Conservation (phyloP, 2,888 invertebrate genomes). For the Perizoma affinitatum region DNA sequence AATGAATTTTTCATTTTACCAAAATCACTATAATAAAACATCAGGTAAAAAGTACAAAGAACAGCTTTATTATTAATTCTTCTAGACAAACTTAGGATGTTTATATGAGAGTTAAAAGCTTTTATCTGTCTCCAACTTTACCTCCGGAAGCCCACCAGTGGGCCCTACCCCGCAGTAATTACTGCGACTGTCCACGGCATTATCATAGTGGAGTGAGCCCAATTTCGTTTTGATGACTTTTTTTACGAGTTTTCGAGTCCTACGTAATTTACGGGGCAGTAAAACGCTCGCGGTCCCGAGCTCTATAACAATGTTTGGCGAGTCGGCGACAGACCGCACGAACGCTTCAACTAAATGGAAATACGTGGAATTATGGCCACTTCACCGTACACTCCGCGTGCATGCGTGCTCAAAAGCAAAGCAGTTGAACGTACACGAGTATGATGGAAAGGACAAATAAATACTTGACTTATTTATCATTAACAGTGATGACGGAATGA, state of each 20-base stretch:
- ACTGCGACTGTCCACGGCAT: slow-evolving; percentile 68
- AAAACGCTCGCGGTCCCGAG: slow-evolving; percentile 52
- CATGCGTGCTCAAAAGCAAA: background rate
- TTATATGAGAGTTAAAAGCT: too few relatives aligned
- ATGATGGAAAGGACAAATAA: background rate
- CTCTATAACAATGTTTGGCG: slow-evolving; percentile 55
- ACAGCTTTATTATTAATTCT: too few relatives aligned
- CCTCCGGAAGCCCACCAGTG: slow-evolving; percentile 37
- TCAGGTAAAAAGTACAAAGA: too few relatives aligned
- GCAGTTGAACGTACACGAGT: background rate
- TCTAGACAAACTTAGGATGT: too few relatives aligned
- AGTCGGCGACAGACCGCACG: slow-evolving; percentile 5
- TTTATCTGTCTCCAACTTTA: too few relatives aligned
- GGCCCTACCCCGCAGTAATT: slow-evolving; percentile 52
- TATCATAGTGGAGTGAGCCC: slow-evolving; percentile 77
- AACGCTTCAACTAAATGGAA: slow-evolving; percentile 20
- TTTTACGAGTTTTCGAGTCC: slow-evolving; percentile 78
- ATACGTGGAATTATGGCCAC: background rate
- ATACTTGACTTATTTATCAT: background rate
- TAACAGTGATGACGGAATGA: background rate
- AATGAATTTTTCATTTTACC: too few relatives aligned
- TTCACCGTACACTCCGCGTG: background rate
- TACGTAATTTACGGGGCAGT: slow-evolving; percentile 73
- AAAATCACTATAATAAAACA: too few relatives aligned
- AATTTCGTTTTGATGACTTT: slow-evolving; percentile 79